Percentiles rank a stretch among this genome's conserved stretches.
phyloP scores from a whole-genome alignment of 2,888 invertebrate species.

The Amiota communis region DNA sequence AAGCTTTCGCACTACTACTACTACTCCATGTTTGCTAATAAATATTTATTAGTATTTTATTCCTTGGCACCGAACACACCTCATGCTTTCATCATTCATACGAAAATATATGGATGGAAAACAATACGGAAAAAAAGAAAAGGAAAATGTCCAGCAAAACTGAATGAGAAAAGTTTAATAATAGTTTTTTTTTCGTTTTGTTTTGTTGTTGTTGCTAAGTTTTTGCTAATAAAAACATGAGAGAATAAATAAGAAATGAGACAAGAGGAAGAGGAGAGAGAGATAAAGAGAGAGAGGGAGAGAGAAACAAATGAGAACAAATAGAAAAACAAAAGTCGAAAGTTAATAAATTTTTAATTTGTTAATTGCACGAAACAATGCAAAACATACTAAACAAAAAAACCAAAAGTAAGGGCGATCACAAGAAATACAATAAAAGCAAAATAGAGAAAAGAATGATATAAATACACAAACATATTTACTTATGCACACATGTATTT shows the following conservation, averaged over 20 bases:
- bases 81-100: background rate
- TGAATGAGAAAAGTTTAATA: conserved; percentile 24
- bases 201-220: background rate
- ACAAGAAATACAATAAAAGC: background rate
- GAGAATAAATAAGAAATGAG: background rate
- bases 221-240: background rate
- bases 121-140: too few relatives aligned
- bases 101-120: too few relatives aligned
- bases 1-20: background rate
- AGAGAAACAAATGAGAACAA: background rate
- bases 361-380: conserved; percentile 13
- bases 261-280: background rate
- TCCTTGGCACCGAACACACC: background rate
- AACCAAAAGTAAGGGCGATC: background rate
- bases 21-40: background rate
- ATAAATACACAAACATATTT: background rate
- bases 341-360: conserved; percentile 21
- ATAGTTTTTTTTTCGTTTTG: background rate
- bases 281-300: background rate
- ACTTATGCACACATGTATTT: background rate
- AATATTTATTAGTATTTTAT: conserved; percentile 16
- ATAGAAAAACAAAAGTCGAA: conserved; percentile 15
- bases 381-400: background rate
- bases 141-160: conserved; percentile 1
- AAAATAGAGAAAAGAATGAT: background rate